Base-by-base conservation (phyloP, 2,113 vertebrate species). In the Rhinoderma darwinii region DNA sequence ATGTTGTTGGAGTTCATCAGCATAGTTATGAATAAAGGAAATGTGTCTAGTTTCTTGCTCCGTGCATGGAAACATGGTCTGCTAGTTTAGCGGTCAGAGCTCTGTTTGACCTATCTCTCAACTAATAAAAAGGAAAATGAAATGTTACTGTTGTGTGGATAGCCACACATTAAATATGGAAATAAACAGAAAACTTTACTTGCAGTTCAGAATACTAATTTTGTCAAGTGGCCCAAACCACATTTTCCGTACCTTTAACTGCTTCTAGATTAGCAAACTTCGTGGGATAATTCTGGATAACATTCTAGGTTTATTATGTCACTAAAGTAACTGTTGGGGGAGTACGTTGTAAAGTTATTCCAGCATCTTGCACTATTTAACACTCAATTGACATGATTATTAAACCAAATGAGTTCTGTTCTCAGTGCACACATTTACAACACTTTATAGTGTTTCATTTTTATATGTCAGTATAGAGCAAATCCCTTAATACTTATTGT, bases 101-200 rank as follows among this genome's bases (percentile, higher is more conserved):
- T 66, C 9, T 82, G 79, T 82, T 82, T 66, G 22, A 32, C 27
- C 35, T 78, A 78, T 82, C 56, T 41, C 37, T 82, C 56, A 82
- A 63, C 35, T 82, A 66, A 82, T 81, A 82, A 82, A 82, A 82
- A 66, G 56, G 79, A 82, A 63, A 63, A 82, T 82, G n/a, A 44
- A 82, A 63, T 44, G 37, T 82, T 63, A 82, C 79, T 82, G 56
- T 82, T 61, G 63, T 82, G 79, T 82, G 79, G 79, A 82, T 61
- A 82, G 56, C 79, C 79, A 82, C 56, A 82, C 79, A 82, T 56
- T 66, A 82, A 82, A 82, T 82, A 39, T 41, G 56, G 35, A 82
- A 82, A 82, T 82, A 82, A 30, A 66, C 37, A 6, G 63, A 66
- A 27, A 39, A n/a, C 37, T 44, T 82, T 41, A 63, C n/a, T 63